A percentile compares a stretch with the other conserved stretches of the same genome.
These are phyloP conservation scores for Coptotermes formosanus DNA, from an alignment of 1,140 invertebrate species.

Conservation along the genomic window DNA sequence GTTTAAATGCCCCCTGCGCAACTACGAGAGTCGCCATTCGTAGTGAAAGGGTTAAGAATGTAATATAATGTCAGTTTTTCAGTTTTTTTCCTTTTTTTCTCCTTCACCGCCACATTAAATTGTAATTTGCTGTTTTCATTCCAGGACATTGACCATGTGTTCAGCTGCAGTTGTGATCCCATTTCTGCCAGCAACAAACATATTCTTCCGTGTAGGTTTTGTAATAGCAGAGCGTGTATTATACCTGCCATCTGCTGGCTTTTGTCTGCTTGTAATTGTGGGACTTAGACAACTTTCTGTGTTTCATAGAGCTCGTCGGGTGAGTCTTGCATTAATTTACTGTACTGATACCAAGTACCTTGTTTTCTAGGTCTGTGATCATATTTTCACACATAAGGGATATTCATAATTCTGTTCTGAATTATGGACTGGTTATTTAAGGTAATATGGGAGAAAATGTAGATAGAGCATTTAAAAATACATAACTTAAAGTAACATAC, in stretches of 20 bases:
- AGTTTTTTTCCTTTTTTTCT: not conserved
- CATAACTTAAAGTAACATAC: no score
- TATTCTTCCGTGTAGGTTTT: conserved; percentile 89
- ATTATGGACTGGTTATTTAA: no score
- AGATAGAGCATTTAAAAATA: no score
- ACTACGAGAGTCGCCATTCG: no score
- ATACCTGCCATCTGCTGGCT: conserved; percentile 84
- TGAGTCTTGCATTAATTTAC: not conserved
- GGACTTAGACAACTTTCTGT: conserved; percentile 54
- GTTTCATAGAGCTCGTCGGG: not conserved
- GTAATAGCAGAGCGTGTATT: conserved; percentile 85
- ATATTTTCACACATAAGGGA: no score
- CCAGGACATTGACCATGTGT: conserved; percentile 59
- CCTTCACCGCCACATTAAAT: not conserved
- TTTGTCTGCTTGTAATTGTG: conserved; percentile 70
- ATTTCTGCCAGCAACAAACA: conserved; percentile 89
- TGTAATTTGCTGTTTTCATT: conserved; percentile 42
- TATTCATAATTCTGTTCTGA: no score
- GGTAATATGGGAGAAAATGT: no score
- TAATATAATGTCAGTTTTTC: not conserved
- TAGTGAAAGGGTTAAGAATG: not conserved
- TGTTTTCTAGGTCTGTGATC: no score
- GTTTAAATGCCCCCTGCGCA: no score
- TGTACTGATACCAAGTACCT: not conserved
- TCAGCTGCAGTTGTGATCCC: conserved; percentile 74